Percentiles rank a stretch among this genome's conserved stretches.
Conservation (phyloP, 2,888 invertebrate genomes). For the Pelosia muscerda region DNA sequence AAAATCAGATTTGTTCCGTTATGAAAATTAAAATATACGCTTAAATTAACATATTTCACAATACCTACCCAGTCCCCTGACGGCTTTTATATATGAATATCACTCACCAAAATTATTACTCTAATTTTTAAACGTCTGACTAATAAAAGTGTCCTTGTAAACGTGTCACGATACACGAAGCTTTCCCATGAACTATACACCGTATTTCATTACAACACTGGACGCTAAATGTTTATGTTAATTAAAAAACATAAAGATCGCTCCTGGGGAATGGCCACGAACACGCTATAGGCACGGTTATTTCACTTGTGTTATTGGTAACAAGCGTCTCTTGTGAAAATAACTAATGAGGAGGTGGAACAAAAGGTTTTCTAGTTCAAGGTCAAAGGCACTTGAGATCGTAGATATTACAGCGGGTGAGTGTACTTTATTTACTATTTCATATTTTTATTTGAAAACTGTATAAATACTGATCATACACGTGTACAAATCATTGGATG, state of each 20-base stretch:
- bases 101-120: slow-evolving; percentile 7
- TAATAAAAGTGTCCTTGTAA: slow-evolving; percentile 37
- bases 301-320: slow-evolving; percentile 34
- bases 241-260: slow-evolving; percentile 68
- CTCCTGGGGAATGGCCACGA: slow-evolving; percentile 47
- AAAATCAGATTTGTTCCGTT: no score
- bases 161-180: slow-evolving; percentile 35
- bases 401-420: slow-evolving; percentile 6
- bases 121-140: slow-evolving; percentile 26
- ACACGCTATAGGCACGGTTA: slow-evolving; percentile 54
- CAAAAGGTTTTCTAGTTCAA: slow-evolving; percentile 47
- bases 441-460: not conserved
- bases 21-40: no score
- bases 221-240: slow-evolving; percentile 64
- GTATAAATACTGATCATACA: no score
- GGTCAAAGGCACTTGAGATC: slow-evolving; percentile 39
- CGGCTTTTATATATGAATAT: not conserved
- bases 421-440: not conserved
- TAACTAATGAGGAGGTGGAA: slow-evolving; percentile 37
- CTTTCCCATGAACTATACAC: slow-evolving; percentile 36
- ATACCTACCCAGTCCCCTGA: not conserved
- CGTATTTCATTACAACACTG: slow-evolving; percentile 46
- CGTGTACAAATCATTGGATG: not conserved
- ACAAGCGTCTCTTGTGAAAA: slow-evolving; percentile 39
- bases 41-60: not conserved